A percentile compares a stretch with the other conserved stretches of the same genome.
These are phyloP conservation scores for Dufourea novaeangliae DNA, from an alignment of 1,140 invertebrate species.

Conservation along the genomic window DNA sequence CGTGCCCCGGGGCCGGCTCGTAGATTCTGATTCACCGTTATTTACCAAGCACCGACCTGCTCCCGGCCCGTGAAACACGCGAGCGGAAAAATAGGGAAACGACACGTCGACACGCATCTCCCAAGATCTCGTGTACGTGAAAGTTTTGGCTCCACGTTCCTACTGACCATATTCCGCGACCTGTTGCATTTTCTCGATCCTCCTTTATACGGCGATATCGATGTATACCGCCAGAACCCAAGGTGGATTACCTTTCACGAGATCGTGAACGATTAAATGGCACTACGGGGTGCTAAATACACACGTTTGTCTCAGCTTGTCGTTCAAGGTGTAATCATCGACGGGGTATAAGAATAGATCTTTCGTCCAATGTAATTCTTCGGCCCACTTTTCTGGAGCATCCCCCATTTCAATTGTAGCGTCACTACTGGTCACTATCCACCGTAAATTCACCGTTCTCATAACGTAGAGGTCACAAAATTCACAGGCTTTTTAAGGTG, in stretches of 20 bases:
- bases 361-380: too few relatives aligned
- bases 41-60: neutral
- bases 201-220: constrained; percentile 14
- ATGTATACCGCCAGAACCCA: neutral
- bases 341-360: too few relatives aligned
- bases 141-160: constrained; percentile 42
- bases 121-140: constrained; percentile 48
- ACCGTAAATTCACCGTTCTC: too few relatives aligned
- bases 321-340: too few relatives aligned
- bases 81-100: constrained; percentile 32
- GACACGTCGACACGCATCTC: constrained; percentile 28
- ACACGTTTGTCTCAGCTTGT: too few relatives aligned
- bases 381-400: too few relatives aligned
- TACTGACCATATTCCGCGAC: neutral
- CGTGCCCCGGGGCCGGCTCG: too few relatives aligned
- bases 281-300: neutral
- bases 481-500: too few relatives aligned
- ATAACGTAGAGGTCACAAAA: too few relatives aligned
- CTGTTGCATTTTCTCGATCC: constrained; percentile 22
- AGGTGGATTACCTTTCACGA: neutral
- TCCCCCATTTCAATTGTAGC: too few relatives aligned
- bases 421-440: too few relatives aligned
- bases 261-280: neutral
- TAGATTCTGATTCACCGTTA: constrained; percentile 8
- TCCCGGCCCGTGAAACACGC: neutral